phyloP scores from a whole-genome alignment of 2,113 vertebrate genomes.

The Meriones unguiculatus region DNA sequence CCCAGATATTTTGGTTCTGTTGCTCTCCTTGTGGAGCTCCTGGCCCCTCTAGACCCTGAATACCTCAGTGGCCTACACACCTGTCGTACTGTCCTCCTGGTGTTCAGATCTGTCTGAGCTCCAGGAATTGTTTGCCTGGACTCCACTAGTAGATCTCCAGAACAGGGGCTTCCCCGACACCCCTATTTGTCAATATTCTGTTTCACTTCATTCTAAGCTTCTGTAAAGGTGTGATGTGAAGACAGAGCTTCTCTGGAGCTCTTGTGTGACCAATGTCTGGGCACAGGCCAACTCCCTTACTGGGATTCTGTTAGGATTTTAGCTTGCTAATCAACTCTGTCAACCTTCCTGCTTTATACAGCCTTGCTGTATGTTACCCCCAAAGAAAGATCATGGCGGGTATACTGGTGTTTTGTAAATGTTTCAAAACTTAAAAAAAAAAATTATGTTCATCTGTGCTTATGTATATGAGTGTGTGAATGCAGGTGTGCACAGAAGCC shows the following conservation, averaged over 20 bases:
- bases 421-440: background rate
- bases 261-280: background rate
- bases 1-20: too few relatives aligned
- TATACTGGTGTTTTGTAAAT: background rate
- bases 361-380: background rate
- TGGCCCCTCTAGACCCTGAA: too few relatives aligned
- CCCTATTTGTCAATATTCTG: conserved; percentile 51
- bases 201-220: background rate
- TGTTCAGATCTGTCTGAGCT: too few relatives aligned
- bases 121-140: too few relatives aligned
- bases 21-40: too few relatives aligned
- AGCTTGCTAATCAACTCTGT: background rate
- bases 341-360: background rate
- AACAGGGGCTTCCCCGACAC: background rate
- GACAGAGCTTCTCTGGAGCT: background rate
- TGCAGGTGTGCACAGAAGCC: background rate
- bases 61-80: too few relatives aligned
- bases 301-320: background rate
- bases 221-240: background rate
- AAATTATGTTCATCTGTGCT: background rate
- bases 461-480: background rate
- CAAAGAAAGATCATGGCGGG: background rate
- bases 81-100: too few relatives aligned
- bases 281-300: background rate
- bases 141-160: too few relatives aligned